Conservation (phyloP, 2,888 invertebrate species). For the Tetheella fluctuosa region DNA sequence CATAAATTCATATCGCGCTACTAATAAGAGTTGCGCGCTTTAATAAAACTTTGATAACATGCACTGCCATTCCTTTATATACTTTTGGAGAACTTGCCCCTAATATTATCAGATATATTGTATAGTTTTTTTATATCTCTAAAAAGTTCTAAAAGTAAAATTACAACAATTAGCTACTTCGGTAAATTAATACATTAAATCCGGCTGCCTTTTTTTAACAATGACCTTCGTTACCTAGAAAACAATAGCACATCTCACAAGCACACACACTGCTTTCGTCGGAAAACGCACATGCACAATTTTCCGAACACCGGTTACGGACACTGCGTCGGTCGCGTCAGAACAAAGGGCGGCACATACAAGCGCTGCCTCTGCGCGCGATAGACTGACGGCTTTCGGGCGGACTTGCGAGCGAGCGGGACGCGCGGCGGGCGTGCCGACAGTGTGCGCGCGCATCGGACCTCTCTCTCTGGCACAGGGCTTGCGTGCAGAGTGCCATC, state of each 20-base stretch:
- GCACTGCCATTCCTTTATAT: conserved; percentile 6
- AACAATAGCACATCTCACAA: conserved; percentile 84
- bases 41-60: conserved; percentile 45
- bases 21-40: conserved; percentile 58
- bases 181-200: conserved; percentile 60
- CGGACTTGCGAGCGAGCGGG: conserved; percentile 72
- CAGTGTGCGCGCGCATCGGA: conserved; percentile 75
- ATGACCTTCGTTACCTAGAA: conserved; percentile 78
- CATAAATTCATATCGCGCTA: conserved; percentile 66
- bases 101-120: not conserved
- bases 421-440: conserved; percentile 81
- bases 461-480: conserved; percentile 61
- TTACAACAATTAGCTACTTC: conserved; percentile 50
- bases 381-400: conserved; percentile 74
- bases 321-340: conserved; percentile 81
- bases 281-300: conserved; percentile 85
- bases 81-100: not conserved
- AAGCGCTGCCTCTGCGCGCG: conserved; percentile 79
- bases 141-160: conserved; percentile 66
- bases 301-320: conserved; percentile 83
- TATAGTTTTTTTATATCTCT: not conserved
- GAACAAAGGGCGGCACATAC: conserved; percentile 76
- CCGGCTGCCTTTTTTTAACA: conserved; percentile 72
- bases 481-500: conserved; percentile 55
- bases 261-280: conserved; percentile 81